Evolutionary conservation across 2,888 invertebrate genomes (phyloP).

Genomic region (Oxyteleia sp.): DNA sequence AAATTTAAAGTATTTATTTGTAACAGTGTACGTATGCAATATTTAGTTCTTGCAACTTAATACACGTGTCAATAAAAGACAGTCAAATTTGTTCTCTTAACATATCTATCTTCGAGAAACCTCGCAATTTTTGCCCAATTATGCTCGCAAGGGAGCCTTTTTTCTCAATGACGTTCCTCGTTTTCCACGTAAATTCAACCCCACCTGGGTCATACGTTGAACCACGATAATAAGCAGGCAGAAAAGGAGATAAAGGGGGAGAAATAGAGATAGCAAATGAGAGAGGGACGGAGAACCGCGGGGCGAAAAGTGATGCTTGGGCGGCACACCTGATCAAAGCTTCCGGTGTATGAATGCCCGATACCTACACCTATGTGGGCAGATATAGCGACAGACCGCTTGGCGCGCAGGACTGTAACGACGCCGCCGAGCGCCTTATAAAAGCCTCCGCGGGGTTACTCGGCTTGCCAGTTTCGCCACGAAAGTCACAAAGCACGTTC

Average conservation of each 20-base stretch:
- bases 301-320: conserved; percentile 24
- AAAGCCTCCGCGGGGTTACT: conserved; percentile 83
- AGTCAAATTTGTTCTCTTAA: too few species aligned
- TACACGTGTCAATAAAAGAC: too few species aligned
- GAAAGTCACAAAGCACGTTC: conserved; percentile 62
- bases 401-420: conserved; percentile 82
- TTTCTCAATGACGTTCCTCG: conserved; percentile 18
- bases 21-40: too few species aligned
- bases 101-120: too few species aligned
- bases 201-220: conserved; percentile 31
- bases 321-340: conserved; percentile 59
- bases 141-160: too few species aligned
- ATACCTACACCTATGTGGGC: conserved; percentile 42
- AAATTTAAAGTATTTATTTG: too few species aligned
- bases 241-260: too few species aligned
- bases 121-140: conserved; percentile 23
- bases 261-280: too few species aligned
- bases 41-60: too few species aligned
- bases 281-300: not conserved
- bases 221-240: conserved; percentile 6
- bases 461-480: conserved; percentile 84
- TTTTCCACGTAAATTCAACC: conserved; percentile 23
- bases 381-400: conserved; percentile 66
- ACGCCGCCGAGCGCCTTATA: conserved; percentile 80
- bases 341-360: conserved; percentile 63